Percentiles rank a stretch among this genome's conserved stretches.
These are phyloP conservation scores for Thomomys bottae DNA, from an alignment of 2,113 vertebrate genomes.

Conservation along the genomic window DNA sequence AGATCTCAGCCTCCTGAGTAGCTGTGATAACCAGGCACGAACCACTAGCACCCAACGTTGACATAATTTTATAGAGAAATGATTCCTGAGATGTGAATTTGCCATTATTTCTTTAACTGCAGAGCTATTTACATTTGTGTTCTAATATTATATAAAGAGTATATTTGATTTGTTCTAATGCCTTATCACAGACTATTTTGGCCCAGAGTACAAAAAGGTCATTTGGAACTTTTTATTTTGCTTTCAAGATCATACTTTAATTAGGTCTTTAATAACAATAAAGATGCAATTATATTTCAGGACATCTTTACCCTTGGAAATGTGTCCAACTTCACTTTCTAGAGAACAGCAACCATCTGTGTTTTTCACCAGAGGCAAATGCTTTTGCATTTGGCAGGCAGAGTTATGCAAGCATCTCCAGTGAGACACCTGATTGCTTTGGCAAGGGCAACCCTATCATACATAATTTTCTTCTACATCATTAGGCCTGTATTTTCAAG, in stretches of 20 bases:
- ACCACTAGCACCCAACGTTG: background rate
- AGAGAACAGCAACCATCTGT: conserved; percentile 63
- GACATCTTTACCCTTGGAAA: conserved; percentile 49
- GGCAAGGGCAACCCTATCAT: conserved; percentile 40
- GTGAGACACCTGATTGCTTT: conserved; percentile 47
- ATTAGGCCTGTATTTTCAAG: conserved; percentile 52
- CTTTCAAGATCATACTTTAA: conserved; percentile 47
- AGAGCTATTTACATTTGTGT: background rate
- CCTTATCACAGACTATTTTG: background rate
- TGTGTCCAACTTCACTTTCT: conserved; percentile 21
- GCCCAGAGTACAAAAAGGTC: background rate
- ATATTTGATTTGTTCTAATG: background rate
- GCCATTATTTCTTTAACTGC: background rate
- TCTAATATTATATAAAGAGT: background rate
- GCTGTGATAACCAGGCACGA: too few species aligned
- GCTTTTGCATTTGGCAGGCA: conserved; percentile 52
- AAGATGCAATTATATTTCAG: conserved; percentile 28
- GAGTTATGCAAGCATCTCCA: background rate
- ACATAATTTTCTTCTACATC: conserved; percentile 42
- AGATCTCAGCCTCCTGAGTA: too few species aligned
- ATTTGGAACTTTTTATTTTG: conserved; percentile 10
- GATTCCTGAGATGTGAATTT: conserved; percentile 1
- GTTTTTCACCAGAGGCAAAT: conserved; percentile 57
- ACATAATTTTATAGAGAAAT: conserved; percentile 20
- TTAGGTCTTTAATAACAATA: conserved; percentile 55